Evolutionary conservation across 2,113 vertebrate genomes (phyloP).

Genomic region (Oncorhynchus kisutch): DNA sequence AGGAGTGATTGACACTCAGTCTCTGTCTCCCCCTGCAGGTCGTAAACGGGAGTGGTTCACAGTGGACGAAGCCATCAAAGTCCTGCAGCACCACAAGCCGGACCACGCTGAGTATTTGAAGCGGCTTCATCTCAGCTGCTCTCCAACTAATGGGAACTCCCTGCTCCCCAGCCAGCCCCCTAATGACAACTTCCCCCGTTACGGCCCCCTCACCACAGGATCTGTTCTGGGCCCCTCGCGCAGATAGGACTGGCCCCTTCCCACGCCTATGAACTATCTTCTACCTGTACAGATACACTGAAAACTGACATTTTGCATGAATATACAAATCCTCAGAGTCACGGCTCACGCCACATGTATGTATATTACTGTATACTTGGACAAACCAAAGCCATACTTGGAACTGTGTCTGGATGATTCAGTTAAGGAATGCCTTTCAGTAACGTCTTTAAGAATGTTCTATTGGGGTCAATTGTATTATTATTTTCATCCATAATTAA

Average conservation of each 20-base stretch:
- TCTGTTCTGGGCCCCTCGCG: constrained; percentile 58
- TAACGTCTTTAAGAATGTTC: constrained; percentile 58
- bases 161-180: constrained; percentile 73
- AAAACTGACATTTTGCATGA: constrained; percentile 51
- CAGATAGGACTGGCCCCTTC: constrained; percentile 69
- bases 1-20: background rate
- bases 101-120: constrained; percentile 95
- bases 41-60: constrained; percentile 98
- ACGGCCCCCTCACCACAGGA: constrained; percentile 70
- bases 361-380: constrained; percentile 50
- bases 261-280: constrained; percentile 12
- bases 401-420: constrained; percentile 42
- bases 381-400: constrained; percentile 65
- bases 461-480: constrained; percentile 39
- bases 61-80: constrained; percentile 90
- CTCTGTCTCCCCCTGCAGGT: constrained; percentile 75
- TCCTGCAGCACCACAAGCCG: constrained; percentile 93
- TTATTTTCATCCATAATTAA: constrained; percentile 29
- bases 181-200: constrained; percentile 78
- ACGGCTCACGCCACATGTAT: constrained; percentile 43
- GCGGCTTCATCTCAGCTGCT: constrained; percentile 87
- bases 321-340: constrained; percentile 43
- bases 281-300: constrained; percentile 54
- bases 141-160: constrained; percentile 89
- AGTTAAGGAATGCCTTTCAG: constrained; percentile 71